These are phyloP conservation scores for Mormyrops boulengeri DNA, from an alignment of 2,797 vertebrate species.

Conservation along the genomic window DNA sequence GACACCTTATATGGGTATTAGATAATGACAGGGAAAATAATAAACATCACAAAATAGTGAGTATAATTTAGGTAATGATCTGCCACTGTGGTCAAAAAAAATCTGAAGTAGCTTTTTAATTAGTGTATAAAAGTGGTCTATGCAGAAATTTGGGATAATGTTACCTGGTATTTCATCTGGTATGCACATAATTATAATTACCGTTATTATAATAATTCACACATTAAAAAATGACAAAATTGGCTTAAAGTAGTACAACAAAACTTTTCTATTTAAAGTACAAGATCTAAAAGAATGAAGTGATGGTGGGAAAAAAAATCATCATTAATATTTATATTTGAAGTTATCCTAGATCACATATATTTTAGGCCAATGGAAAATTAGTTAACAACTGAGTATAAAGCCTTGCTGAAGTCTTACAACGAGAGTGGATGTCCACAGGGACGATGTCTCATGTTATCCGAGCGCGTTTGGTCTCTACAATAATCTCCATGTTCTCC, in stretches of 20 bases:
- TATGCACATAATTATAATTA: neutral
- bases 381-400: neutral
- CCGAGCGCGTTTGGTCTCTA: neutral
- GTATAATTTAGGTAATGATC: neutral
- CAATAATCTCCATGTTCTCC: neutral
- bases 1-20: neutral
- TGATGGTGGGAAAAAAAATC: neutral
- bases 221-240: neutral
- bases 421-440: neutral
- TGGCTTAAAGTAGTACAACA: neutral
- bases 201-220: neutral
- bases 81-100: neutral
- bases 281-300: neutral
- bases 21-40: neutral
- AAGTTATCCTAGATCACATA: neutral
- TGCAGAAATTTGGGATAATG: neutral
- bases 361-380: neutral
- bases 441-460: neutral
- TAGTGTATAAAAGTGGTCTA: neutral
- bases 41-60: neutral
- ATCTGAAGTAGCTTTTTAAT: neutral
- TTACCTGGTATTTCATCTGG: neutral
- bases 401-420: neutral
- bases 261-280: neutral
- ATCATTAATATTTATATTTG: neutral